These are phyloP conservation scores for Patiria pectinifera DNA, from an alignment of 53 echinoderm and acorn worm genomes.

Conservation along the genomic window DNA sequence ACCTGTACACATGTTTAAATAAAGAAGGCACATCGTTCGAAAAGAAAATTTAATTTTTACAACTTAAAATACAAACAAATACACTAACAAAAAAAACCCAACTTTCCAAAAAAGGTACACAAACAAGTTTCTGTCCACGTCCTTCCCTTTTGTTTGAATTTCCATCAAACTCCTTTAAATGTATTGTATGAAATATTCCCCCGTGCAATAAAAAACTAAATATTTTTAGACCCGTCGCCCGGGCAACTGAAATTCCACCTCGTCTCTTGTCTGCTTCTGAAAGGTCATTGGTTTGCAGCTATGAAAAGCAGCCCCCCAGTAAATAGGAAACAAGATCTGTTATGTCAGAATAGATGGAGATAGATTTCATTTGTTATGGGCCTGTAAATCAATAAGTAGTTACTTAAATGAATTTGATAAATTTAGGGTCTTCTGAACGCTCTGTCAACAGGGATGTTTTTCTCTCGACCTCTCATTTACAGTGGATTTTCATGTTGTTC, in stretches of 20 bases:
- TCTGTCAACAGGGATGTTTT: too few species aligned
- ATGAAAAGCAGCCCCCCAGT: neutral
- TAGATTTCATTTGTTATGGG: too few species aligned
- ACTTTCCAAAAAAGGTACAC: neutral
- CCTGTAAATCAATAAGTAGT: too few species aligned
- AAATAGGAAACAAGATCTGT: too few species aligned
- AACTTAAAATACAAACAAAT: neutral
- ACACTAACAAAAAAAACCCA: neutral
- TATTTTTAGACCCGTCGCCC: conserved; percentile 23
- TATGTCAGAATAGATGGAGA: too few species aligned
- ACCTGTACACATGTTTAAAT: too few species aligned
- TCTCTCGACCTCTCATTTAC: too few species aligned
- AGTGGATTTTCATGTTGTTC: too few species aligned
- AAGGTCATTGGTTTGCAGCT: conserved; percentile 17
- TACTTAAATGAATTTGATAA: too few species aligned
- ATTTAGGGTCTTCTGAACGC: too few species aligned
- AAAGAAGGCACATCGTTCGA: too few species aligned
- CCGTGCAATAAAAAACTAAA: neutral
- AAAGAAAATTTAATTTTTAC: too few species aligned
- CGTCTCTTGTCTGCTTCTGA: conserved; percentile 3
- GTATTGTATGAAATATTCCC: neutral
- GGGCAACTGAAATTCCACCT: conserved; percentile 11
- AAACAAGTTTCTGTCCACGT: neutral
- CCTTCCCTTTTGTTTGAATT: neutral
- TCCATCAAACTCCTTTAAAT: neutral